Base-by-base conservation (phyloP, 2,888 invertebrate species). In the Sphinx pinastri region DNA sequence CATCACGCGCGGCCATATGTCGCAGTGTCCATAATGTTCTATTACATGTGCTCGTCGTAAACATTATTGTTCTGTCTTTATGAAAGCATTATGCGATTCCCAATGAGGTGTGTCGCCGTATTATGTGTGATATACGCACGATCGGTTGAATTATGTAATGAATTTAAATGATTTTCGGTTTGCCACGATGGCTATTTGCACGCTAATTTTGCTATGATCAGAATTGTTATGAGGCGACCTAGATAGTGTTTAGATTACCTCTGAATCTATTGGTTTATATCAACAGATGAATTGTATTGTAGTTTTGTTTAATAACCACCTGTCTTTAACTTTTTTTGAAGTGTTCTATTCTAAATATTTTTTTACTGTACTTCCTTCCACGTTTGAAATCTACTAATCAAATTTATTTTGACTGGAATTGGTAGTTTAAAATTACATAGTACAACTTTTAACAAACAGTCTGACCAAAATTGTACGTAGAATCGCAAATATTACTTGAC, bases 11-110 rank as follows among this genome's bases (percentile, higher is more conserved):
- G 70, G 66, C 74, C 78, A 76, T 85, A 81, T 80, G 82, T 84
- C 83, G 83, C 80, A 79, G 72, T 76, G 76, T 79, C 77, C 76
- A 81, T 83, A 81, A 82, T 84, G 79, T 80, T 82, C 76, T 81
- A 85, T 86, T 81, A 79, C 82, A 82, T 80, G 74, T 83, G 77
- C 73, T 73, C 54, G 73, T 79, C 81, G 75, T 87, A 84, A 88
- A 85, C 83, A 83, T 86, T 79, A 85, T 86, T 85, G 86, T 84
- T 74, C 79, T 83, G 83, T 83, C 84, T 82, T 74, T 75, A 79
- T 73, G 74, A 71, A 66, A 74, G 79, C 82, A 81, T 82, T 81
- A 79, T 79, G 75, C 75, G 79, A 76, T 79, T 84, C 75, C 75
- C 80, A 84, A 86, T 83, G 79, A 82, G 78, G 66, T 38, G 16